These are phyloP conservation scores for Eudemis profundana DNA, from an alignment of 2,888 invertebrate genomes.

Conservation along the genomic window DNA sequence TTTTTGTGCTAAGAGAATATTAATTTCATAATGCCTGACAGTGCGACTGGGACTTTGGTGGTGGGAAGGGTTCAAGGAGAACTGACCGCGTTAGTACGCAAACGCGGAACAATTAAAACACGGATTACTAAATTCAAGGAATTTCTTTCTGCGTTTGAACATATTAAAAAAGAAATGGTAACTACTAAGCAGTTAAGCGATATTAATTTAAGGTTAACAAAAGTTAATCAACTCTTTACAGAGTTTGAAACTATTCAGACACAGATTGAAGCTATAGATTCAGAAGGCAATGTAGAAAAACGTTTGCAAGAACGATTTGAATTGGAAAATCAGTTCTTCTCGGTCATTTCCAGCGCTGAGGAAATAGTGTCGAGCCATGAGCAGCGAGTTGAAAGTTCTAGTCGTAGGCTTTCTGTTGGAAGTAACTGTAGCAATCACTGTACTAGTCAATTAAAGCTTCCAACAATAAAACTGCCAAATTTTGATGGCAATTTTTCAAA, in stretches of 20 bases:
- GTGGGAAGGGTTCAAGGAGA: background rate
- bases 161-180: background rate
- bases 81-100: background rate
- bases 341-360: conserved; percentile 8
- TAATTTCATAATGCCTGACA: background rate
- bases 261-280: conserved; percentile 5
- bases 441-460: conserved; percentile 10
- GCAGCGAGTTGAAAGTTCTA: background rate
- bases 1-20: background rate
- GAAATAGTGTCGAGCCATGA: conserved; percentile 3
- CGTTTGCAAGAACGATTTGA: conserved; percentile 12
- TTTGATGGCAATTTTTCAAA: conserved; percentile 27
- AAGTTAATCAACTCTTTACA: conserved; percentile 5
- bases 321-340: conserved; percentile 9
- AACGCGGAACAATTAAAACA: background rate
- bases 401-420: background rate
- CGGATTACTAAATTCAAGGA: conserved; percentile 6
- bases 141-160: background rate
- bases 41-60: no score
- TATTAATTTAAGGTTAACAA: conserved; percentile 8
- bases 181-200: background rate
- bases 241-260: conserved; percentile 16
- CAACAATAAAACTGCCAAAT: conserved; percentile 29
- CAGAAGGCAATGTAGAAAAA: background rate
- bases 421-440: background rate